Evolutionary conservation across 1,140 invertebrate genomes (phyloP).

Genomic region (Drosophila guanche): DNA sequence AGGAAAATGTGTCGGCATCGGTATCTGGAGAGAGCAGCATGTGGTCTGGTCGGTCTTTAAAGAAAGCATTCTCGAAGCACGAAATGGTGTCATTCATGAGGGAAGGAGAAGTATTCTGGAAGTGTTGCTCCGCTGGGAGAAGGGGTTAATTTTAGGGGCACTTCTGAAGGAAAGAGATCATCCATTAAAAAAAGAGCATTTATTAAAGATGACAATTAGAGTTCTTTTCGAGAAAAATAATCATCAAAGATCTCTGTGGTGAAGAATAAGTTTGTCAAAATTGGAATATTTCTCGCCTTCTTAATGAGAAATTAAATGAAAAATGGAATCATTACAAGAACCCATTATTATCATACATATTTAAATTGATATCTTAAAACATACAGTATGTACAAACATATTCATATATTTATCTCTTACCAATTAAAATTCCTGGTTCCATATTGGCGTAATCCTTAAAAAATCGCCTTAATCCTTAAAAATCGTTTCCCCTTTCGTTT

Average conservation of each 20-base stretch:
- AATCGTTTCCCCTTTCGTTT: slow-evolving; percentile 36
- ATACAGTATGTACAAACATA: neutral
- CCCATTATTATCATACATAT: neutral
- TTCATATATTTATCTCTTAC: slow-evolving; percentile 24
- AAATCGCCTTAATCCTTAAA: slow-evolving; percentile 31
- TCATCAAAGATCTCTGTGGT: too few relatives aligned
- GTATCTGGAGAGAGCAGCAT: slow-evolving; percentile 27
- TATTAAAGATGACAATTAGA: too few relatives aligned
- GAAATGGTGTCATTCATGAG: slow-evolving; percentile 38
- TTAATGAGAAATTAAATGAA: neutral
- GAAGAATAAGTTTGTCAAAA: too few relatives aligned
- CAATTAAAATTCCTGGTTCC: slow-evolving; percentile 81
- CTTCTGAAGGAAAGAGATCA: too few relatives aligned
- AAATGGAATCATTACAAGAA: neutral
- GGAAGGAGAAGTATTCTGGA: slow-evolving; percentile 31
- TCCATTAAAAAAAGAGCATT: too few relatives aligned
- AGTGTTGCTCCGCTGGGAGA: slow-evolving; percentile 1
- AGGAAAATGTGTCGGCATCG: neutral
- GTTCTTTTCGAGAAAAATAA: too few relatives aligned
- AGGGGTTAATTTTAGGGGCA: slow-evolving; percentile 36
- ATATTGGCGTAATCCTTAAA: slow-evolving; percentile 52
- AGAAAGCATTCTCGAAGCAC: slow-evolving; percentile 22
- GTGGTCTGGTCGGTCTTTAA: slow-evolving; percentile 40
- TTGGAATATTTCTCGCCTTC: slow-evolving; percentile 5
- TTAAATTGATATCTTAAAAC: too few relatives aligned